Evolutionary conservation across 2,113 vertebrate genomes (phyloP).

Genomic region (Vimba vimba): DNA sequence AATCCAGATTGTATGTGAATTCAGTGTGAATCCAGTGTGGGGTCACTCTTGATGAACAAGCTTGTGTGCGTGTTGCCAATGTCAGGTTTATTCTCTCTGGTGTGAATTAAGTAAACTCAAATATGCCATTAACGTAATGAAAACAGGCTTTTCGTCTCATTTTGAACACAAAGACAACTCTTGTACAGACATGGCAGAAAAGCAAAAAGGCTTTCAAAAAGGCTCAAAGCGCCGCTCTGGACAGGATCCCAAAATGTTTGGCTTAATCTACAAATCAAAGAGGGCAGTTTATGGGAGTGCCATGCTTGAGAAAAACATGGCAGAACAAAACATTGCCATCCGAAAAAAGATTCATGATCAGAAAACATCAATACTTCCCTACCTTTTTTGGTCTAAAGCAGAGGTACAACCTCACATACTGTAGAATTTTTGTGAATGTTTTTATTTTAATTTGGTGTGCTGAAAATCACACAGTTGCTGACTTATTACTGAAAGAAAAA

Average conservation of each 20-base stretch:
- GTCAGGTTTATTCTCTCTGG: constrained; percentile 61
- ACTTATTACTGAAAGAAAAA: too few relatives aligned
- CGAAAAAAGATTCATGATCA: constrained; percentile 58
- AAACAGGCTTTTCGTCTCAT: constrained; percentile 53
- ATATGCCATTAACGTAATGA: constrained; percentile 63
- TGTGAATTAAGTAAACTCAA: constrained; percentile 64
- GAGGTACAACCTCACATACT: background rate
- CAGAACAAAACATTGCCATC: constrained; percentile 55
- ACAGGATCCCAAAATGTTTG: constrained; percentile 59
- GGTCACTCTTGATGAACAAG: background rate
- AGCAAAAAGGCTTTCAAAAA: constrained; percentile 56
- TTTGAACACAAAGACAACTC: constrained; percentile 69
- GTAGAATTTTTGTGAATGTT: background rate
- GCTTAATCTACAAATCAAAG: constrained; percentile 69
- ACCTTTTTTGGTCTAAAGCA: constrained; percentile 11
- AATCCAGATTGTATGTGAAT: constrained; percentile 22
- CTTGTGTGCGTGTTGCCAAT: constrained; percentile 29
- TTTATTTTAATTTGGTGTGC: background rate
- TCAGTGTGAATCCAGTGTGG: constrained; percentile 23
- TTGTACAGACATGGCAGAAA: constrained; percentile 68
- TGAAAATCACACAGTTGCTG: background rate
- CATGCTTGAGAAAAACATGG: constrained; percentile 63
- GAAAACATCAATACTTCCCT: constrained; percentile 45
- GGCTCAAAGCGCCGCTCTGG: constrained; percentile 57
- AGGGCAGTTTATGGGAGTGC: constrained; percentile 61